Conservation (phyloP, 2,113 vertebrate genomes). For the Gasterosteus aculeatus region DNA sequence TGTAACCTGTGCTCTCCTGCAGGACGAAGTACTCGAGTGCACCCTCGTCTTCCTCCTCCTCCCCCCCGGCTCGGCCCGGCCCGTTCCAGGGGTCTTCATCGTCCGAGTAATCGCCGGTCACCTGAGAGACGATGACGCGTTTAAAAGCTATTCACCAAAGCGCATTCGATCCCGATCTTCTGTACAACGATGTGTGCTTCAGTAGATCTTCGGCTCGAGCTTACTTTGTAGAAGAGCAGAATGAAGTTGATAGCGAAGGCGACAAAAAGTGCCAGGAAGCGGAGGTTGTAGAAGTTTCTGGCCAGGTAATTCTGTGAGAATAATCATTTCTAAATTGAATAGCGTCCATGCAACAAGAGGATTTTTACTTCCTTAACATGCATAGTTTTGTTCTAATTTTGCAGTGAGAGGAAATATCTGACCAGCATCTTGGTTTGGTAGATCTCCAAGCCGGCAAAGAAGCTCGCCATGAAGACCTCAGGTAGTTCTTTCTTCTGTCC, state of each 20-base stretch:
- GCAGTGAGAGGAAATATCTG: conserved; percentile 41
- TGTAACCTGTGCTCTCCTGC: conserved; percentile 97
- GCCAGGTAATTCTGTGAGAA: conserved; percentile 92
- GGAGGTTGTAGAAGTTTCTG: conserved; percentile 98
- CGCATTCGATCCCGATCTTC: accelerated
- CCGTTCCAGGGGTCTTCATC: conserved; percentile 92
- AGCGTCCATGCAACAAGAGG: not conserved
- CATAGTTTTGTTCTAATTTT: not conserved
- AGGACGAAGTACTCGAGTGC: conserved; percentile 93
- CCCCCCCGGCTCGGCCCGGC: conserved; percentile 81
- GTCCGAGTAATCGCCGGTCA: conserved; percentile 91
- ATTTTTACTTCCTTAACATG: not conserved
- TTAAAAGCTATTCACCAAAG: not conserved
- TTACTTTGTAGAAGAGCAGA: conserved; percentile 99
- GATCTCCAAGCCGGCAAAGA: conserved; percentile 92
- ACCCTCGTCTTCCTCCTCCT: conserved; percentile 88
- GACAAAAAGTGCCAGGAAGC: conserved; percentile 96
- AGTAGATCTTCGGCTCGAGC: not conserved
- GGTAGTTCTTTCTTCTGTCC: conserved; percentile 88
- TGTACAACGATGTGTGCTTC: not conserved
- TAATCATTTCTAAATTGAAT: not conserved
- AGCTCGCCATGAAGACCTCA: conserved; percentile 92
- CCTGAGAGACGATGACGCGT: conserved; percentile 74
- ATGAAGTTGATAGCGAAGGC: conserved; percentile 99
- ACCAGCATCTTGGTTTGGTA: conserved; percentile 97